These are phyloP conservation scores for Pangasianodon hypophthalmus DNA, from an alignment of 2,113 vertebrate species.

Conservation along the genomic window DNA sequence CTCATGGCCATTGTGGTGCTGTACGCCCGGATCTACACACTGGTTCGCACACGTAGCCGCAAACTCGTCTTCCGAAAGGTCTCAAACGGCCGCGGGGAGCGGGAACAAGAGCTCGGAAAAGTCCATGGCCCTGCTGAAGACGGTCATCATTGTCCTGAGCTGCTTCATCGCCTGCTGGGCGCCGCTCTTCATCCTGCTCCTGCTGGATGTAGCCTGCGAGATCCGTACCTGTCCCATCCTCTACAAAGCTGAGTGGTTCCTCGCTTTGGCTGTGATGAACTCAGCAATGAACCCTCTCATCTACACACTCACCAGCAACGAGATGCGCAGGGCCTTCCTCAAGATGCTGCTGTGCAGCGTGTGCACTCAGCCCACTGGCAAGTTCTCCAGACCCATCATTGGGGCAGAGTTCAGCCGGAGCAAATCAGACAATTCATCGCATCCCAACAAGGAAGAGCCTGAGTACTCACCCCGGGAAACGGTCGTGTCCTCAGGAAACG, in stretches of 20 bases:
- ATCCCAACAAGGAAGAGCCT: conserved; percentile 90
- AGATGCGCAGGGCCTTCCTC: conserved; percentile 94
- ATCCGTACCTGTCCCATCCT: conserved; percentile 84
- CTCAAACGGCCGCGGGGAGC: conserved; percentile 78
- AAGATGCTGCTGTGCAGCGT: conserved; percentile 85
- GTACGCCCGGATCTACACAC: conserved; percentile 90
- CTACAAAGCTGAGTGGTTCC: conserved; percentile 92
- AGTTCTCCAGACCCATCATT: conserved; percentile 84
- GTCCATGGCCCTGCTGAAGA: conserved; percentile 93
- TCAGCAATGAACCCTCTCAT: conserved; percentile 98
- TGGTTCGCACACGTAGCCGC: conserved; percentile 91
- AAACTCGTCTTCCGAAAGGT: conserved; percentile 90
- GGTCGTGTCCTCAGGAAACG: conserved; percentile 85
- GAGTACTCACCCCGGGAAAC: conserved; percentile 83
- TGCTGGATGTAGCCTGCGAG: conserved; percentile 91
- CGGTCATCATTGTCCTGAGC: conserved; percentile 95
- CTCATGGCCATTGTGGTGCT: conserved; percentile 91
- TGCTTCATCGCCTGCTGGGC: conserved; percentile 97
- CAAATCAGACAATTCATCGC: conserved; percentile 95
- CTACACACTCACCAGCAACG: conserved; percentile 96
- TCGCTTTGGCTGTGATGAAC: conserved; percentile 93
- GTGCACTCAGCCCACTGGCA: conserved; percentile 75
- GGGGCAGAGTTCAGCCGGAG: conserved; percentile 94
- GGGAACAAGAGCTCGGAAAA: conserved; percentile 88
- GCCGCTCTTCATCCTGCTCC: conserved; percentile 93